Evolutionary conservation across 2,797 vertebrate species (phyloP), one percentile per base, ranked within the genome.

Genomic region (Harpagifer antarcticus): DNA sequence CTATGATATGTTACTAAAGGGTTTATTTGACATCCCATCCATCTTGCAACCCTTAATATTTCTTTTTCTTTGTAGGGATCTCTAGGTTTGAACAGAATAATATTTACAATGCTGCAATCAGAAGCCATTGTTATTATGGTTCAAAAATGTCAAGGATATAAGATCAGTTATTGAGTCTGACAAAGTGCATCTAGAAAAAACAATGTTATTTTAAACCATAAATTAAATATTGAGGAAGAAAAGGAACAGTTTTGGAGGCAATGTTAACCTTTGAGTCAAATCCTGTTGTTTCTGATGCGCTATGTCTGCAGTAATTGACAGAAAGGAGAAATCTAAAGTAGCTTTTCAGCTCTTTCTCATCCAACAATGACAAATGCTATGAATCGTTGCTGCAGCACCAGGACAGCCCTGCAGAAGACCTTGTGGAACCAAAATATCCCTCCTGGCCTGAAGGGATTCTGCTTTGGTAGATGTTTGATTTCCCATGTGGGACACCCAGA

Each of bases 391-490:
- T 88, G 79, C 74, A 10, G 72, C 6, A 53, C 79, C 78, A 91
- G 82, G 82, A 86, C 82, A 89, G 73, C 81, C 71, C 84, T 79
- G 85, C 76, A 82, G 82, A 88, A 90, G 91, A 92, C 93, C 90
- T 93, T 85, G 86, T 86, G 80, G 79, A 91, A 92, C 91, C 73
- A 79, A 92, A 93, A 93, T 94, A 93, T 84, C 92, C 72, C 19
- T 62, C 66, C 54, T 56, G 79, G 87, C 91, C 93, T 92, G 88
- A 50, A 92, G 93, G 93, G 91, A 92, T 92, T 80, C 91, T 92
- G 90, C 92, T 92, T 92, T 91, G 88, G 90, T 89, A 84, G 85
- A 88, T 70, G 88, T 90, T 71, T 93, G 91, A 94, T 94, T 94
- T 94, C 93, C 93, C 93, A 68, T 44, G 91, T 87, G 93, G 79